These are phyloP conservation scores for Lathamus discolor DNA, from an alignment of 2,113 vertebrate species.

Conservation along the genomic window DNA sequence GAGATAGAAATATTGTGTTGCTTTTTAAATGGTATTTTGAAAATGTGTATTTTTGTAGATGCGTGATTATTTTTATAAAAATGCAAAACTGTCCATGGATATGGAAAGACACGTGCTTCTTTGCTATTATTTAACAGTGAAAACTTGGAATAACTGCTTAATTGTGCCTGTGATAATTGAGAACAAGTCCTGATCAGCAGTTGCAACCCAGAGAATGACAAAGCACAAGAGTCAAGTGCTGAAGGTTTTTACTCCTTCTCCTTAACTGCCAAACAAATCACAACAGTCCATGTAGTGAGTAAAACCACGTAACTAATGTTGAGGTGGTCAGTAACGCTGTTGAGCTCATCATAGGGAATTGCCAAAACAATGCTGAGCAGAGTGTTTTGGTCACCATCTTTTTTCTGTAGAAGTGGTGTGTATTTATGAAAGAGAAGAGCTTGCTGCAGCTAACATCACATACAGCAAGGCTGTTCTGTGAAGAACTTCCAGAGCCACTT, in stretches of 20 bases:
- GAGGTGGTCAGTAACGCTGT: not conserved
- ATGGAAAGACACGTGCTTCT: not conserved
- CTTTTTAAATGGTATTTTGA: not conserved
- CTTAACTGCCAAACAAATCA: not conserved
- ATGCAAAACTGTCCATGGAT: not conserved
- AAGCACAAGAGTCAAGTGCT: not conserved
- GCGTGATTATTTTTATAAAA: not conserved
- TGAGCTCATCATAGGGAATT: not conserved
- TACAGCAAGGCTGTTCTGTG: not conserved
- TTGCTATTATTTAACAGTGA: not conserved
- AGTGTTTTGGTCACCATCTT: not conserved
- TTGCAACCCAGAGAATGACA: not conserved
- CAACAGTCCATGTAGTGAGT: not conserved
- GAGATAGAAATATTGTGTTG: not conserved
- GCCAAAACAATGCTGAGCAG: not conserved
- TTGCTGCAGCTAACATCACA: not conserved
- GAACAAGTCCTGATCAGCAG: not conserved
- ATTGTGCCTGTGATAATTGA: not conserved
- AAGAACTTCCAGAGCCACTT: not conserved
- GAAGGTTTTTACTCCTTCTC: not conserved
- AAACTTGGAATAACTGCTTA: not conserved
- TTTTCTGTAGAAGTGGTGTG: not conserved
- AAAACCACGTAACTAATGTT: not conserved
- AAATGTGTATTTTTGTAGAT: not conserved
- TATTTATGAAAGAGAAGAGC: not conserved